Base-by-base conservation (phyloP, 2,888 invertebrate species). In the Copidosoma aretas region DNA sequence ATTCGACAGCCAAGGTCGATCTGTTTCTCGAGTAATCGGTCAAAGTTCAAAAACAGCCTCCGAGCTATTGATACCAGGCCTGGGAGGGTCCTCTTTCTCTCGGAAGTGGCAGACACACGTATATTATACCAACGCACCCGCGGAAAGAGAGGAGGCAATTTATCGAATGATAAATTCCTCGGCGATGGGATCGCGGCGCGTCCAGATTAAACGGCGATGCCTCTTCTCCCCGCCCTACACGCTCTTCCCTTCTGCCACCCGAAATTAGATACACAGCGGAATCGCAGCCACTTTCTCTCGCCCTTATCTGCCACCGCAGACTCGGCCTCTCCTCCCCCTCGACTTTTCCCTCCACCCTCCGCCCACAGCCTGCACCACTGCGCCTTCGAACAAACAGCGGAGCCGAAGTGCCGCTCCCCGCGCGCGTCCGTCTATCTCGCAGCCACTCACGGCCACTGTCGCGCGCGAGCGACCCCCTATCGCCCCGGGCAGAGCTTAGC, bases 131-230 rank as follows among this genome's bases (percentile, higher is more conserved):
- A n/a, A n/a, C 64, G 53, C 41, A 5, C 73, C 32, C 32, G n/a
- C n/a, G 8, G 32, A 5, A 3, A 32, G 32, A 8, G 32, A 32
- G 32, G 32, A 32, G 70, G 78, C 79, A 81, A 82, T 83, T 83
- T 82, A 82, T 82, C 81, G 81, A 82, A 82, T 82, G 83, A 82
- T 83, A 82, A 81, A 83, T 83, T 82, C 77, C 77, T 71, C 73
- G 71, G 73, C 79, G 82, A 83, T 83, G 80, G 82, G 78, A 83
- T 81, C 82, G 77, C 78, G 79, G 80, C 52, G 25, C 69, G 60
- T 71, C 81, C 81, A 80, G 82, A 82, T 83, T 83, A 83, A 83
- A 82, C 80, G 81, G 77, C 80, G 80, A 77, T 80, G 77, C 82
- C 65, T 73, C 72, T 74, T 74, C 70, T 67, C 65, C 70, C 66